Conservation (phyloP, 2,113 vertebrate genomes). For the Ptilonorhynchus violaceus region DNA sequence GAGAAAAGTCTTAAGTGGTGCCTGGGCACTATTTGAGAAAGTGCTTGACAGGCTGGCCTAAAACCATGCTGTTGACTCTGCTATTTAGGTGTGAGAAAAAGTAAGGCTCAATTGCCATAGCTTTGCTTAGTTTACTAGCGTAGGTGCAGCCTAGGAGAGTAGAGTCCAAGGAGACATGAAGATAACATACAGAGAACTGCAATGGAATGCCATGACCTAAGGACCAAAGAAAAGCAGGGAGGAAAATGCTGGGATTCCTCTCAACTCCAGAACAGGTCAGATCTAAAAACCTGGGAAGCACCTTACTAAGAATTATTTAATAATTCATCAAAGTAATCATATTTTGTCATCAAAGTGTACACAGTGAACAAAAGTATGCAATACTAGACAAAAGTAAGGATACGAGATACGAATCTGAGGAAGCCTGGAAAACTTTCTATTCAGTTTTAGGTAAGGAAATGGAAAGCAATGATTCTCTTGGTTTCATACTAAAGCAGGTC, state of each 20-base stretch:
- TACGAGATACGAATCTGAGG: not conserved
- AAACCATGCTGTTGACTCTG: not conserved
- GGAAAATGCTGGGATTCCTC: not conserved
- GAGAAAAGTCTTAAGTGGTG: not conserved
- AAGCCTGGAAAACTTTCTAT: not conserved
- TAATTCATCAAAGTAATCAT: not conserved
- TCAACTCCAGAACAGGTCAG: not conserved
- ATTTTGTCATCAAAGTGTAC: not conserved
- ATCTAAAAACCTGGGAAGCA: not conserved
- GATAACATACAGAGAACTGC: not conserved
- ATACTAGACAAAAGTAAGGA: not conserved
- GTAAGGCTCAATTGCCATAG: not conserved
- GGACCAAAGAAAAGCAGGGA: not conserved
- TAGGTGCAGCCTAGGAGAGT: not conserved
- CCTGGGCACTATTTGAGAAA: not conserved
- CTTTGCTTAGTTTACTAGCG: not conserved
- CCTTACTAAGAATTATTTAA: not conserved
- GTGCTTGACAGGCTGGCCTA: not conserved
- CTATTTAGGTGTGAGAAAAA: not conserved
- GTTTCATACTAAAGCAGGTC: not conserved
- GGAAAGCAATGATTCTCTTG: not conserved
- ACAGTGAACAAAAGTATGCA: not conserved
- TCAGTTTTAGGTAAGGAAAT: not conserved
- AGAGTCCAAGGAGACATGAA: conserved; percentile 34
- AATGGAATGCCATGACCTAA: not conserved